Evolutionary conservation across 30 jellyfish, hydroid and myxozoan species (phyloP).

Genomic region (Aurelia sp.): DNA sequence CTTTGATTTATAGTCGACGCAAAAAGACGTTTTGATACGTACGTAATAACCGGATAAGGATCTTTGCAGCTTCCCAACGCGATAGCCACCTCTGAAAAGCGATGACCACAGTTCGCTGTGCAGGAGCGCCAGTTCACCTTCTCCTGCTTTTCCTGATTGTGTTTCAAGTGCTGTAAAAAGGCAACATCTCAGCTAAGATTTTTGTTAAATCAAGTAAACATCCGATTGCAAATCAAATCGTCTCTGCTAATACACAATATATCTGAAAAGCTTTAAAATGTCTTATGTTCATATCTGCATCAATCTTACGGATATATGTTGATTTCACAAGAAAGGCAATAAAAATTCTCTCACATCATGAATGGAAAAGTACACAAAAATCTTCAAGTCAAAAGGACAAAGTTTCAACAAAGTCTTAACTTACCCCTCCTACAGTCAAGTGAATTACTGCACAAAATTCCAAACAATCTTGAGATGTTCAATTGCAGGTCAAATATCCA

Average conservation of each 20-base stretch:
- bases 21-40: conserved; percentile 10
- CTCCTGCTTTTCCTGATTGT: conserved; percentile 73
- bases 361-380: not conserved
- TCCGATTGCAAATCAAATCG: too few species aligned
- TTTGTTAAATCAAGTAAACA: too few species aligned
- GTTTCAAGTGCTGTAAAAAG: conserved; percentile 71
- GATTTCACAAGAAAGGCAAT: too few species aligned
- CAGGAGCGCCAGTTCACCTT: conserved; percentile 87
- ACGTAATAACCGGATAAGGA: conserved; percentile 96
- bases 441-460: conserved; percentile 92
- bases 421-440: conserved; percentile 89
- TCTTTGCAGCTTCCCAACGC: conserved; percentile 91
- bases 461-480: conserved; percentile 82
- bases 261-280: too few species aligned
- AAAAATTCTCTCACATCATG: not conserved
- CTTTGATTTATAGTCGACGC: not conserved
- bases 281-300: too few species aligned
- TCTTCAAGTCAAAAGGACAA: not conserved
- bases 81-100: conserved; percentile 94
- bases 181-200: too few species aligned
- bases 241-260: too few species aligned
- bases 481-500: conserved; percentile 96
- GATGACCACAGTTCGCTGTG: conserved; percentile 98
- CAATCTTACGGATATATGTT: too few species aligned
- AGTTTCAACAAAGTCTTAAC: too few species aligned